phyloP scores from a whole-genome alignment of 1,140 invertebrate species.

The Myzus persicae region DNA sequence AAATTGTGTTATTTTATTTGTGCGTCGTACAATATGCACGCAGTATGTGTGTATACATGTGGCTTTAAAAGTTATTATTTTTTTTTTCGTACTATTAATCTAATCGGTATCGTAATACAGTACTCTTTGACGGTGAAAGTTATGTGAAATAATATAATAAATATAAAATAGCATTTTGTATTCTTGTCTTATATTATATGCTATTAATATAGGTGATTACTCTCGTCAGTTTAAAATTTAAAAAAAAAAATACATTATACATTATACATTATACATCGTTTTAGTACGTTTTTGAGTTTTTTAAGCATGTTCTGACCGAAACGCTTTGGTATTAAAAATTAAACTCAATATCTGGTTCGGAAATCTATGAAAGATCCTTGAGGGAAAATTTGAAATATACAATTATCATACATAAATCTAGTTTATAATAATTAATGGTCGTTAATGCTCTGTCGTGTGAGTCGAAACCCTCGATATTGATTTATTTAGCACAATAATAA shows the following conservation, averaged over 20 bases:
- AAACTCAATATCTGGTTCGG: not conserved
- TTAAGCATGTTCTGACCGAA: not conserved
- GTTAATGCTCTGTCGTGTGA: not conserved
- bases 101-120: not conserved
- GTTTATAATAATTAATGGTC: not conserved
- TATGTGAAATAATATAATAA: not conserved
- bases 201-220: not conserved
- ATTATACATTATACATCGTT: too few species aligned
- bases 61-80: not conserved
- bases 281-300: not conserved
- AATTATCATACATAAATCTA: conserved; percentile 9
- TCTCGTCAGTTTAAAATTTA: not conserved
- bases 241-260: not conserved
- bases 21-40: not conserved
- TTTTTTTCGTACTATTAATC: not conserved
- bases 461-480: not conserved
- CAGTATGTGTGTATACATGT: not conserved
- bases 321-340: not conserved
- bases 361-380: not conserved
- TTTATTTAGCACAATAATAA: not conserved
- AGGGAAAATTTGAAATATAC: not conserved
- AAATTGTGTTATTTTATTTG: not conserved
- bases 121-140: not conserved
- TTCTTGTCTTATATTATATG: not conserved
- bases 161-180: not conserved